phyloP scores from a whole-genome alignment of 2,113 vertebrate genomes.

The Colistium nudipinnis region DNA sequence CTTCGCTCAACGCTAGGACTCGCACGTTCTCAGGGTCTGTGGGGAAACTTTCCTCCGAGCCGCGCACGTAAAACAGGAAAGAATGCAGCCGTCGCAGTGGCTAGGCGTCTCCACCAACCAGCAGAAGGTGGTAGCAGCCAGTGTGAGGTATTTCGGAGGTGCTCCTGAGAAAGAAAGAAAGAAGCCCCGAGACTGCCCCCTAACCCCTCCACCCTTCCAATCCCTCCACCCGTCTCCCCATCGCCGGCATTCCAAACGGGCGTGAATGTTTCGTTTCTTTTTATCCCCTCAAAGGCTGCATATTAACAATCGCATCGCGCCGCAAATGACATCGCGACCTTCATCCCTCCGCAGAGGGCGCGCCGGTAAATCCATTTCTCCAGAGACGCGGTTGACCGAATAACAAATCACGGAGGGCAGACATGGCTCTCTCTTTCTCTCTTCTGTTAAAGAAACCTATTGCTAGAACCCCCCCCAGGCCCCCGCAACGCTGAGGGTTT shows the following conservation, averaged over 20 bases:
- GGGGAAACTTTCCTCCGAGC: slow-evolving; percentile 27
- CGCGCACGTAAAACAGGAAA: slow-evolving; percentile 9
- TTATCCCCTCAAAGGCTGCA: slow-evolving; percentile 60
- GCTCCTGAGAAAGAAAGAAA: slow-evolving; percentile 32
- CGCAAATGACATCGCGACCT: slow-evolving; percentile 77
- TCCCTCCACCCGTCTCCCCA: slow-evolving; percentile 52
- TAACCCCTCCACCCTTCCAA: slow-evolving; percentile 39
- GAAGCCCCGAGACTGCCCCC: not conserved
- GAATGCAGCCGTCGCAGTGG: slow-evolving; percentile 13
- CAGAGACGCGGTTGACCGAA: slow-evolving; percentile 77
- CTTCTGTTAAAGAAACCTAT: slow-evolving; percentile 64
- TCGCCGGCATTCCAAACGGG: slow-evolving; percentile 69
- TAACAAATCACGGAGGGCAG: slow-evolving; percentile 77
- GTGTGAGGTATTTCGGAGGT: slow-evolving; percentile 22
- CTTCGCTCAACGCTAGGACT: slow-evolving; percentile 18
- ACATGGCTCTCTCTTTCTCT: slow-evolving; percentile 60
- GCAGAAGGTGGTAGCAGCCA: slow-evolving; percentile 16
- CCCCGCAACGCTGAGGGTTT: slow-evolving; percentile 55
- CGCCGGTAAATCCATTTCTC: slow-evolving; percentile 79
- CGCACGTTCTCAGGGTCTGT: slow-evolving; percentile 53
- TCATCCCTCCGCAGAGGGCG: slow-evolving; percentile 77
- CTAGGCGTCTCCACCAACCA: slow-evolving; percentile 14
- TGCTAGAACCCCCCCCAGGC: slow-evolving; percentile 52
- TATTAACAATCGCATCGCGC: slow-evolving; percentile 67
- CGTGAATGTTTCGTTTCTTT: slow-evolving; percentile 67